Evolutionary conservation across 2,888 invertebrate species (phyloP), one percentile per base, ranked within the genome.

Genomic region (Asteroscopus sphinx): DNA sequence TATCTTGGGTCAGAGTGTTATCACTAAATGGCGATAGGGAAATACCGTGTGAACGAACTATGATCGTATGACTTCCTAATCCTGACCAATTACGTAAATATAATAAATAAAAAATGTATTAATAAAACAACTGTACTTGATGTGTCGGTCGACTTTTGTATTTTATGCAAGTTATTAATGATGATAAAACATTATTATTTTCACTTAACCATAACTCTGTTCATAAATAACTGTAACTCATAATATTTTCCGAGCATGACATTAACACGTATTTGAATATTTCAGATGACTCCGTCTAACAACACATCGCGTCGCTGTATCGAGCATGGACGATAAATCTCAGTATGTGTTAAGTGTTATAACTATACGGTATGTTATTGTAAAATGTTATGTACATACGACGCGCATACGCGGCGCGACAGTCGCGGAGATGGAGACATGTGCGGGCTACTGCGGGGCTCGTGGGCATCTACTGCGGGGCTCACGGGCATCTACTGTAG

Each of bases 251-350:
- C 4, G 21, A 21, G 21, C 21, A 21, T 21, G 21, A 28, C 9
- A 28, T 28, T 28, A 9, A 11, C 28, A 28, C 1, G 11, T 28
- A 28, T 36, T 16, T n/a, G 1, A 9, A 33, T 8, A 46, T 90
- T 89, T 6, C 92, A 94, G 94, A 94, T 82, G 94, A 94, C 80
- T 94, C 94, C 64, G 94, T 94, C 82, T 94, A 94, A 91, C 89
- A 75, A 75, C 71, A 79, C 79, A 78, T 75, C 81, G 80, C 80
- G 77, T 81, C 75, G 88, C 89, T 89, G 73, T 89, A 90, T 91
- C 92, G 91, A 90, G 91, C 89, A 88, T 85, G 92, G 93, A 93
- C 93, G 92, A 92, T 93, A 89, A 89, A 89, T 90, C 90, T 89
- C 87, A 89, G 85, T 89, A 89, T 90, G 93, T 92, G 92, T 91